Base-by-base conservation (phyloP, 2,797 vertebrate genomes). In the Sebastiscus albofasciatus region DNA sequence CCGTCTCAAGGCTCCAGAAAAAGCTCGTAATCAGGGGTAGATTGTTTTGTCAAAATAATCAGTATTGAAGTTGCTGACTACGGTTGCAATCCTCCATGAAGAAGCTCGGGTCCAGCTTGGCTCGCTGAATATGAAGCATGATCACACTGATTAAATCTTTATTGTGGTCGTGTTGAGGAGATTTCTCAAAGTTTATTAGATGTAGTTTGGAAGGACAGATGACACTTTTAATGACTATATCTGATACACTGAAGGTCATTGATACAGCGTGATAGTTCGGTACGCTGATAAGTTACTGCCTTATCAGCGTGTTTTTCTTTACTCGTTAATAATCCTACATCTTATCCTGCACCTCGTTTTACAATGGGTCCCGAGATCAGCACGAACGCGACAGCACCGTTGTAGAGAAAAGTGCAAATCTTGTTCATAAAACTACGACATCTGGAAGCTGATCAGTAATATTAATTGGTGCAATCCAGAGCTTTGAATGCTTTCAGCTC, bases 301-400 rank as follows among this genome's bases (percentile, higher is more conserved):
- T 79, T 77, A 77, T 83, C 62, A 42, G 5, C 13, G 1, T 70
- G 58, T 72, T 67, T 64, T n/a, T 58, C 36, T 77, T 34, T 14
- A 39, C 56, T 10, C 1, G 67, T 80, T 81, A 80, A 84, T 86
- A 73, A 88, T 83, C 72, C n/a, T 42, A 9, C 49, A 87, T 83
- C 78, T 85, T 77, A 85, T 89, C 85, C 52, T 42, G 52, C 6
- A 4, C 10, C 10, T 56, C 7, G 3, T 64, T 83, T 69, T 13
- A 56, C 74, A 46, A 67, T 4, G 3, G 39, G n/a, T 33, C 1
- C 1, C 20, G 29, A 67, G 18, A 54, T 18, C 42, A 67, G 24
- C 42, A 3, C 2, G 14, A 78, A n/a, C 18, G n/a, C 49, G 65
- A 16, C 6, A n/a, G 31, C 24, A n/a, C 2, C 4, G 36, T 8